Base-by-base conservation (phyloP, 2,797 vertebrate genomes). In the Ctenosaura bakeri region DNA sequence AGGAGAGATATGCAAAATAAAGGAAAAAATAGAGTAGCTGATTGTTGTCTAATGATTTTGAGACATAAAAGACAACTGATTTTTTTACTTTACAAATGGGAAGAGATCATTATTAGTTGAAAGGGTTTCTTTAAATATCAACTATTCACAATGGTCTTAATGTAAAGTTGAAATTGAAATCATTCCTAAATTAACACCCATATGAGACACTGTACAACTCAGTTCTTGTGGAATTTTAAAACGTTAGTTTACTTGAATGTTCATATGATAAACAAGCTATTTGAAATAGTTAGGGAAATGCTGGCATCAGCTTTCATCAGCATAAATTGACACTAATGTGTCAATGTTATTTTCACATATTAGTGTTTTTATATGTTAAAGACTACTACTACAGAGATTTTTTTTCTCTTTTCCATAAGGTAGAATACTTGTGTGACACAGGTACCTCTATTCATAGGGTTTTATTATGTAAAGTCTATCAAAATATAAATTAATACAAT, bases 231-330 rank as follows among this genome's bases (percentile, higher is more conserved):
- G 94, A 96, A 95, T 97, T 95, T 93, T 84, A 96, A 96, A 93
- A 50, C 10, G 85, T 90, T 96, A 96, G 96, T 96, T 97, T 97
- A 97, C 97, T 98, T 97, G 96, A 98, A 97, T 97, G 96, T 97
- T 96, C 95, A 94, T 97, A 97, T 98, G 97, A 97, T 97, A 97
- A 97, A 97, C 96, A 97, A 96, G 95, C 95, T 98, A 95, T 97
- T 94, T 98, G 97, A 97, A 97, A 97, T 97, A 97, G 97, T 98
- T 97, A 97, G 97, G 89, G 96, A 97, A 97, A 98, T 97, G 97
- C 97, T 98, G 97, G 94, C 96, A 94, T 92, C 97, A 95, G 97
- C 96, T 96, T 97, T 97, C 94, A 92, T 97, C 94, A 92, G 94
- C 92, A 95, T 95, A 97, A 96, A 95, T 96, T 96, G 96, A 95